Evolutionary conservation across 2,113 vertebrate genomes (phyloP).

Genomic region (Fulica atra): DNA sequence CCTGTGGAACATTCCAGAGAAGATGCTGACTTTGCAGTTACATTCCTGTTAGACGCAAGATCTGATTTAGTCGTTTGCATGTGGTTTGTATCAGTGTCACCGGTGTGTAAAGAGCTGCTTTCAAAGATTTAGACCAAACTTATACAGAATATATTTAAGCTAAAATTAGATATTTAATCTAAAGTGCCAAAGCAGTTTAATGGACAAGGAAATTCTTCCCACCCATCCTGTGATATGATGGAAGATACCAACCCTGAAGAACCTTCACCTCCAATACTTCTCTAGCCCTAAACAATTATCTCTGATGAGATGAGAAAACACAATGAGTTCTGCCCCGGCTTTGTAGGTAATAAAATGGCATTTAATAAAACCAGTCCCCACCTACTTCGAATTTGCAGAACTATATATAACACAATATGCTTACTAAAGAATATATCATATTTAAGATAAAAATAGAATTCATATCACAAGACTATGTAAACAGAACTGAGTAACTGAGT

Average conservation of each 20-base stretch:
- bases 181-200: background rate
- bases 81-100: background rate
- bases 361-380: background rate
- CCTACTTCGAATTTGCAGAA: constrained; percentile 6
- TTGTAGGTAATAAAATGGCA: background rate
- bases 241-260: background rate
- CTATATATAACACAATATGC: constrained; percentile 41
- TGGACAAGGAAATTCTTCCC: background rate
- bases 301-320: background rate
- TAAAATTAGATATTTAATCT: background rate
- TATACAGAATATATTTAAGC: background rate
- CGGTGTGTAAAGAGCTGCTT: background rate
- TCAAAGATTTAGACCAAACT: background rate
- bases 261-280: background rate
- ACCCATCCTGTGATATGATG: background rate
- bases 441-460: constrained; percentile 43
- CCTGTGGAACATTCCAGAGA: constrained; percentile 70
- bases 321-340: background rate
- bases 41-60: background rate
- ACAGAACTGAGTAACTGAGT: background rate
- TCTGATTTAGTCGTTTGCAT: background rate
- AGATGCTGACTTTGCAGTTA: background rate
- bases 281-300: background rate
- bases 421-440: constrained; percentile 9
- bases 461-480: background rate